Evolutionary conservation across 2,113 vertebrate genomes (phyloP).

Genomic region (Chauna torquata): DNA sequence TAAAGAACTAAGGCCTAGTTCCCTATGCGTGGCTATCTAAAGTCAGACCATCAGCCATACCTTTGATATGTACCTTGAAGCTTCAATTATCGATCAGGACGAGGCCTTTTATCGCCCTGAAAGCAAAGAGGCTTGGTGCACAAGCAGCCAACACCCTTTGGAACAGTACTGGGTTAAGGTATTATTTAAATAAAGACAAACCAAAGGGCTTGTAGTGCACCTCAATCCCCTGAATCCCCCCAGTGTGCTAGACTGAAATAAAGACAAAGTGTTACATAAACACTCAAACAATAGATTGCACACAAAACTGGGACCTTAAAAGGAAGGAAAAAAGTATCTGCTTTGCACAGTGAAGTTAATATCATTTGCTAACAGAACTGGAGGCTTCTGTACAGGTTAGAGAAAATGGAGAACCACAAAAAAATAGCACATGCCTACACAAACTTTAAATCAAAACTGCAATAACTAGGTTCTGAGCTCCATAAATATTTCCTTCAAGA

Average conservation of each 20-base stretch:
- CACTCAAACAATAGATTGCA: neutral
- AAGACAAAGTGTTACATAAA: neutral
- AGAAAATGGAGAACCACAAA: neutral
- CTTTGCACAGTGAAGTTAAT: neutral
- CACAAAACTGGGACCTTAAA: neutral
- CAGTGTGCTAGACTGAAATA: neutral
- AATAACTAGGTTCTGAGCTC: constrained; percentile 19
- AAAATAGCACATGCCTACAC: neutral
- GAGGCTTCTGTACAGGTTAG: neutral
- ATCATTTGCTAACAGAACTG: neutral
- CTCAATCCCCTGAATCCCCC: neutral
- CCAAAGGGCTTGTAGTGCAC: neutral
- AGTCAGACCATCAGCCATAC: neutral
- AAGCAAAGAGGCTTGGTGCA: neutral
- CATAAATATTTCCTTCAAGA: constrained; percentile 75
- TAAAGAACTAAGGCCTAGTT: neutral
- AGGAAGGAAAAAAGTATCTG: neutral
- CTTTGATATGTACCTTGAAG: neutral
- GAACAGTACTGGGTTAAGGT: neutral
- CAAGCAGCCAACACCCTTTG: neutral
- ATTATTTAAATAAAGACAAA: neutral
- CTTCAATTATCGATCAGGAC: neutral
- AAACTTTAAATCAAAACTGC: constrained; percentile 74
- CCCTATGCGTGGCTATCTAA: neutral
- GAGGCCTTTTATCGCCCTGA: neutral